These are phyloP conservation scores for Gasteruption jaculator DNA, from an alignment of 2,888 invertebrate genomes.

Conservation along the genomic window DNA sequence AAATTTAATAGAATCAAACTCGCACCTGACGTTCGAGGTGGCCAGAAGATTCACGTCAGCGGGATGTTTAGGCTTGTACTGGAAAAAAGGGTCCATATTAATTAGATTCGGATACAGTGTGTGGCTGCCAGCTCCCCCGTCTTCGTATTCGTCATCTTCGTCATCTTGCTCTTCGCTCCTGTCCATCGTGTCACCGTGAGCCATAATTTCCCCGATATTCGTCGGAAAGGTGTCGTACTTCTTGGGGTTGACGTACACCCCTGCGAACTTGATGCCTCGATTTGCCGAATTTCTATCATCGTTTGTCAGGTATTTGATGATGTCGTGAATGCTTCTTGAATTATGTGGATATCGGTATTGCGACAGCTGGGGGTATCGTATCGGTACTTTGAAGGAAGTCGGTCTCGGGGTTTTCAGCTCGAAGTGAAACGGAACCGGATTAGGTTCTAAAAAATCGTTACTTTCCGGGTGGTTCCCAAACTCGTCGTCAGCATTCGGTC, in stretches of 20 bases:
- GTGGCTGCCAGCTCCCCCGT: conserved; percentile 44
- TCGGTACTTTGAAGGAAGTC: conserved; percentile 37
- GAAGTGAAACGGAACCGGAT: conserved; percentile 56
- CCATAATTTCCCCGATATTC: conserved; percentile 30
- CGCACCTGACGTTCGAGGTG: conserved; percentile 50
- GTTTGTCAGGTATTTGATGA: conserved; percentile 45
- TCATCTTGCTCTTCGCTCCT: conserved; percentile 33
- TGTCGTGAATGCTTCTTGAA: conserved; percentile 48
- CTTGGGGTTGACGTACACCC: conserved; percentile 46
- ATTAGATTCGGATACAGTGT: too few species aligned
- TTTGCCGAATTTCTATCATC: conserved; percentile 32
- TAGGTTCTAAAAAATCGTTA: too few species aligned
- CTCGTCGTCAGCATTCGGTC: conserved; percentile 31
- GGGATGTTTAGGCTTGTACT: conserved; percentile 69
- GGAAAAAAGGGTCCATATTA: conserved; percentile 70
- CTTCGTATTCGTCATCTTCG: conserved; percentile 36
- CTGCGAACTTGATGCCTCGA: conserved; percentile 48
- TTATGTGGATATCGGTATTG: conserved; percentile 45
- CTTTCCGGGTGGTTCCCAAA: conserved; percentile 30
- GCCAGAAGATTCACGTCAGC: conserved; percentile 72
- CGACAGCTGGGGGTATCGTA: conserved; percentile 43
- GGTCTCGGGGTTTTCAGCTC: conserved; percentile 44
- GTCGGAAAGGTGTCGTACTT: conserved; percentile 37
- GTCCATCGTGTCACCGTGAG: conserved; percentile 37
- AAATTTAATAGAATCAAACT: conserved; percentile 3